Conservation (phyloP, 1,140 invertebrate species). For the Cyclina sinensis region DNA sequence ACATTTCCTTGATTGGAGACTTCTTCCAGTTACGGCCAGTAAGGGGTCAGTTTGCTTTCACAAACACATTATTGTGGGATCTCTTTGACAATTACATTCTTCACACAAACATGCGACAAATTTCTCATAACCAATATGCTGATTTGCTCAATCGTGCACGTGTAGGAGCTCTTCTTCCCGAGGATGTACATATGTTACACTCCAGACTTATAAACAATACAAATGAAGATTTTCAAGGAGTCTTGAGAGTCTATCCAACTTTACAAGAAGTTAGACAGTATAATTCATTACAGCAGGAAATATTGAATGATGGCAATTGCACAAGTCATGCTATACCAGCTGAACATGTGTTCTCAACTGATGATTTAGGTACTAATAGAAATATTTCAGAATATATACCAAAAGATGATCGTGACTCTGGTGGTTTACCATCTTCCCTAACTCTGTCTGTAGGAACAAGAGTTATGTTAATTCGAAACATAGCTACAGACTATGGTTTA, state of each 20-base stretch:
- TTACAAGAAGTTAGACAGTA: constrained; percentile 45
- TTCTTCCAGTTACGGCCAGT: constrained; percentile 1
- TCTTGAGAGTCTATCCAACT: background rate
- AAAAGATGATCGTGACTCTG: constrained; percentile 42
- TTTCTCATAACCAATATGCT: background rate
- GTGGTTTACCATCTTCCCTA: background rate
- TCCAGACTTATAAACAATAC: background rate
- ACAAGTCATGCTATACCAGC: constrained; percentile 34
- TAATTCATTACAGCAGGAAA: constrained; percentile 33
- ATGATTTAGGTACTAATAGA: constrained; percentile 22
- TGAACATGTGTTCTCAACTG: constrained; percentile 32
- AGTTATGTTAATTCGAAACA: constrained; percentile 40
- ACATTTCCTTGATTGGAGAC: constrained; percentile 42
- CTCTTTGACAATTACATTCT: constrained; percentile 8
- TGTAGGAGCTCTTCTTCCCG: background rate
- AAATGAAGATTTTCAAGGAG: background rate
- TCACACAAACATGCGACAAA: constrained; percentile 8
- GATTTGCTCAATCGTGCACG: background rate
- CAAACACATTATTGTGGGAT: background rate
- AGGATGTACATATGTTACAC: background rate
- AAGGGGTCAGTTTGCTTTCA: background rate
- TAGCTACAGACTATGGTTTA: background rate
- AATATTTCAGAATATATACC: constrained; percentile 4
- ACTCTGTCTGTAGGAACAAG: background rate
- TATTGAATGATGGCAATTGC: background rate